Conservation (phyloP, 2,113 vertebrate genomes). For the Gambusia affinis region DNA sequence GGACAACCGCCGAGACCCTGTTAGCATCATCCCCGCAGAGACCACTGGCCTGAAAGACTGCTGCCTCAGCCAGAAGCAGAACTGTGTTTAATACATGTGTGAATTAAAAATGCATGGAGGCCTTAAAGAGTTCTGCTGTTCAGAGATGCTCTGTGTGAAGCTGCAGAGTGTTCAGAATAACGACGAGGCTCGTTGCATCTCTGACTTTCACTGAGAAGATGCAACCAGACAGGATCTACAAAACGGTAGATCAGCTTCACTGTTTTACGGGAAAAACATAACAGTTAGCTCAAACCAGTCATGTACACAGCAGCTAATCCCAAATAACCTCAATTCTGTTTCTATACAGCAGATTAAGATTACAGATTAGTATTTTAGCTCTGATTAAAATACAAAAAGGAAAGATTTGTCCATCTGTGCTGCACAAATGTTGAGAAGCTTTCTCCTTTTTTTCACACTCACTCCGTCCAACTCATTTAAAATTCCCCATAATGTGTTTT, state of each 20-base stretch:
- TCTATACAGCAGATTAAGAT: constrained; percentile 62
- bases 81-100: constrained; percentile 51
- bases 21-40: constrained; percentile 9
- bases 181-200: constrained; percentile 35
- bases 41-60: constrained; percentile 50
- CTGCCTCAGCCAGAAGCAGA: constrained; percentile 57
- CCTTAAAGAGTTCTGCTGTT: constrained; percentile 32
- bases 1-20: constrained; percentile 11
- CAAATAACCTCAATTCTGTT: constrained; percentile 52
- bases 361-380: constrained; percentile 70
- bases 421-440: constrained; percentile 19
- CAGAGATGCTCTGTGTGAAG: constrained; percentile 32
- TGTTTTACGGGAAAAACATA: not conserved
- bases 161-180: constrained; percentile 45
- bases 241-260: constrained; percentile 2
- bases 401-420: constrained; percentile 43
- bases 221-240: constrained; percentile 7
- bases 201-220: constrained; percentile 36
- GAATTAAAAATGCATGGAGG: constrained; percentile 69
- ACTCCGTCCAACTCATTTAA: not conserved
- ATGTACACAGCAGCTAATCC: constrained; percentile 38
- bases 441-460: not conserved
- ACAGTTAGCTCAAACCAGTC: constrained; percentile 10
- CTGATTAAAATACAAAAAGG: constrained; percentile 59
- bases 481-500: not conserved